Base-by-base conservation (phyloP, 2,797 vertebrate species). In the Decapterus maruadsi region DNA sequence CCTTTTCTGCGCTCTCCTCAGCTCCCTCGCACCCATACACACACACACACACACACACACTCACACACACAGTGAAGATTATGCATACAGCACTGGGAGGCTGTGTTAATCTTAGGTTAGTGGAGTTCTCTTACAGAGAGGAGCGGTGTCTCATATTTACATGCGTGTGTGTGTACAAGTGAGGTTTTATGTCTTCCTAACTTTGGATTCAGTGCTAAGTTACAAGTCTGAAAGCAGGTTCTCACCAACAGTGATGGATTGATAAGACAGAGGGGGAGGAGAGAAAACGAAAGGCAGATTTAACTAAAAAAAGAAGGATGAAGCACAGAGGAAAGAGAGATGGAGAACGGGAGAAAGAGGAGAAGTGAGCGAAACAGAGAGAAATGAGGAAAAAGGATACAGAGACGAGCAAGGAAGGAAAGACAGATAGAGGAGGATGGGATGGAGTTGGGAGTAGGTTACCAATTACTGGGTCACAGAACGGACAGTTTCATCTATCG, bases 381-480 rank as follows among this genome's bases (percentile, higher is more conserved):
- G 40, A 60, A 51, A 45, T 34, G 59, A 86, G 58, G 74, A 14
- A 68, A 72, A 75, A 57, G 40, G 46, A 86, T 75, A 69, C 74
- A 73, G 65, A 73, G 74, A 68, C 64, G 75, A 79, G 69, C 19
- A 29, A 72, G 19, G 34, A 9, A 65, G 43, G 55, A 66, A 67
- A 72, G 70, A 81, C 78, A 78, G n/a, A 60, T 17, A 17, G 57
- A 66, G 48, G 55, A 67, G 48, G 77, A 75, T 53, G 66, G 85
- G 75, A 80, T 66, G 42, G 78, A 83, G 74, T 56, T 78, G 45
- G 20, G 80, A 87, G 78, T 67, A 67, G 75, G 80, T 87, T 84
- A 84, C 78, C 83, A 91, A 87, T 90, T 88, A 92, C 80, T 70
- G 75, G 83, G 80, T 83, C 83, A 72, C 4, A 17, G 70, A 73